Evolutionary conservation across 2,797 vertebrate species (phyloP), one percentile per base, ranked within the genome.

Genomic region (Chrosomus eos): DNA sequence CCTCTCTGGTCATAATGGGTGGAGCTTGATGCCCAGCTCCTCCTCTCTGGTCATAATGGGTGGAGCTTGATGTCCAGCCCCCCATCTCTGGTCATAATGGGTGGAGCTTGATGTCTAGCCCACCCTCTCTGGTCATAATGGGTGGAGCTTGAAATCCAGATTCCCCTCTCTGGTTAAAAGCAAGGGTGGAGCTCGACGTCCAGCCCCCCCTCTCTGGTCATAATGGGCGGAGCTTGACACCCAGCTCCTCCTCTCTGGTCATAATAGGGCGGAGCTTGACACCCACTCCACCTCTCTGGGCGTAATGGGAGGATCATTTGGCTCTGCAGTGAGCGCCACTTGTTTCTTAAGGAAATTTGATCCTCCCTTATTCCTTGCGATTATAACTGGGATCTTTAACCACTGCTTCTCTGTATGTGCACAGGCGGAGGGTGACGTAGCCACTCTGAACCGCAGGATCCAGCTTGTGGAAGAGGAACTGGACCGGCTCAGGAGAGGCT

Each of bases 391-490:
- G 45, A 31, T 53, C 26, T 51, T 18, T 31, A 33, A 51, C 9
- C 2, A 1, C 67, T 85, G 75, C 85, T 60, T 75, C 28, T 88
- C 53, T 86, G 80, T 84, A 85, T 88, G 77, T 40, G 7, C 38
- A 0, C 88, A 99, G 98, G 98, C 98, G 0, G 98, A 99, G 90
- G 95, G 96, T 0, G 98, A 99, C 77, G 98, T 99, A 88, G 97
- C 97, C 0, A 96, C 96, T 13, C 94, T 99, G 91, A 99, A 99
- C 90, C 96, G 98, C 78, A 96, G 98, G 71, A 98, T 99, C 94
- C 98, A 99, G 93, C 97, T 99, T 19, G 97, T 99, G 87, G 98
- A 99, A 93, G 97, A 99, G 90, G 98, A 99, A 93, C 2, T 99
- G 96, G 98, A 99, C 93, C 94, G 97, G 97, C 98, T 89, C 98